These are phyloP conservation scores for Phymorhynchus buccinoides DNA, from an alignment of 1,140 invertebrate genomes.

Conservation along the genomic window DNA sequence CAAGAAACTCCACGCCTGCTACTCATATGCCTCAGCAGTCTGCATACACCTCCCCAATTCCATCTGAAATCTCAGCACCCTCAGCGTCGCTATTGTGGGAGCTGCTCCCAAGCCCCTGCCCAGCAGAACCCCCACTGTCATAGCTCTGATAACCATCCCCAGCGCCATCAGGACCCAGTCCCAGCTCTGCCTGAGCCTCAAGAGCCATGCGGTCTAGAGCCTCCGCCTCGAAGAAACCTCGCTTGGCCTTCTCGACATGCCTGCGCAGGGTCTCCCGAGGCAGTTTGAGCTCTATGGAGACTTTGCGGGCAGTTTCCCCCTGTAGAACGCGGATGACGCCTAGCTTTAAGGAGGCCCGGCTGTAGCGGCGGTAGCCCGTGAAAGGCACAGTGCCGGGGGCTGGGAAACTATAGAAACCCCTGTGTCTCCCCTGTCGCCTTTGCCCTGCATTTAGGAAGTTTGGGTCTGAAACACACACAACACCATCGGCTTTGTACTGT, in stretches of 20 bases:
- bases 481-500: background rate
- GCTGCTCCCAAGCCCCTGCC: background rate
- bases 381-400: background rate
- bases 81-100: too few relatives aligned
- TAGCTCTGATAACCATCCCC: background rate
- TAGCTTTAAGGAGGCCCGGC: background rate
- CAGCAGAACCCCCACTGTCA: background rate
- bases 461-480: background rate
- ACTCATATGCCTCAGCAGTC: too few relatives aligned
- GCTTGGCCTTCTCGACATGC: conserved; percentile 14
- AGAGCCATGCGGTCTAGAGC: background rate
- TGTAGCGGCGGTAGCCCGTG: background rate
- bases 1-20: too few relatives aligned
- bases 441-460: background rate
- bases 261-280: conserved; percentile 11
- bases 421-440: background rate
- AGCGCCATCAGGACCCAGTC: background rate
- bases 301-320: background rate
- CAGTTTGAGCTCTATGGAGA: background rate
- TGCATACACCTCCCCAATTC: too few relatives aligned
- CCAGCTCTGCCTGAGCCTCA: background rate
- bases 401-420: background rate
- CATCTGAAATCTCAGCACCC: too few relatives aligned
- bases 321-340: background rate
- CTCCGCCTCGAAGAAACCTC: background rate